Evolutionary conservation across 2,797 vertebrate species (phyloP).

Genomic region (Argya squamiceps): DNA sequence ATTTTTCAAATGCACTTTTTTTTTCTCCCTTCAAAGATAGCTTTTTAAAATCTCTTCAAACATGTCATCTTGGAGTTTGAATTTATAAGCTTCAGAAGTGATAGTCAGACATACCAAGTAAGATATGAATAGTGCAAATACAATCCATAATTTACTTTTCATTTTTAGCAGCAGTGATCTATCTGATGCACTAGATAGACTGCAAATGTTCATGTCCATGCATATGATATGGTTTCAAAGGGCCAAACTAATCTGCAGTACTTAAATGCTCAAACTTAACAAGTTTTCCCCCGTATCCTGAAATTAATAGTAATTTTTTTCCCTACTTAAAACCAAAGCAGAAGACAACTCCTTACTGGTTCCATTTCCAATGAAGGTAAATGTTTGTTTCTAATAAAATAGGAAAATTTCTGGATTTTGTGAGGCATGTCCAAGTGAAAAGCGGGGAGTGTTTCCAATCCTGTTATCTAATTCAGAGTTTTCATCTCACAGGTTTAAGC

Average conservation of each 20-base stretch:
- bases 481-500: not conserved
- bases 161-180: not conserved
- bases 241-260: not conserved
- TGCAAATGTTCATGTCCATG: not conserved
- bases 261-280: not conserved
- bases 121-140: not conserved
- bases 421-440: not conserved
- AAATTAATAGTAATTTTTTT: not conserved
- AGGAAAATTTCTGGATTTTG: not conserved
- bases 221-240: not conserved
- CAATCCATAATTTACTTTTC: constrained; percentile 1
- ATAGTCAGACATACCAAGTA: not conserved
- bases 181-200: not conserved
- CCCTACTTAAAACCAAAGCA: not conserved
- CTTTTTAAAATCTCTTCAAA: constrained; percentile 47
- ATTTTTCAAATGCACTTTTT: constrained; percentile 1
- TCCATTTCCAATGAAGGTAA: not conserved
- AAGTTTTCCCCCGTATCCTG: not conserved
- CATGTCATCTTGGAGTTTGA: not conserved
- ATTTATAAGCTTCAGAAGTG: constrained; percentile 22
- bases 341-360: not conserved
- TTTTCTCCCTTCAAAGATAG: not conserved
- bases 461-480: not conserved
- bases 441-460: not conserved
- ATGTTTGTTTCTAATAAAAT: accelerated